phyloP scores from a whole-genome alignment of 2,797 vertebrate genomes.

The Rhabdophis nuchalis region DNA sequence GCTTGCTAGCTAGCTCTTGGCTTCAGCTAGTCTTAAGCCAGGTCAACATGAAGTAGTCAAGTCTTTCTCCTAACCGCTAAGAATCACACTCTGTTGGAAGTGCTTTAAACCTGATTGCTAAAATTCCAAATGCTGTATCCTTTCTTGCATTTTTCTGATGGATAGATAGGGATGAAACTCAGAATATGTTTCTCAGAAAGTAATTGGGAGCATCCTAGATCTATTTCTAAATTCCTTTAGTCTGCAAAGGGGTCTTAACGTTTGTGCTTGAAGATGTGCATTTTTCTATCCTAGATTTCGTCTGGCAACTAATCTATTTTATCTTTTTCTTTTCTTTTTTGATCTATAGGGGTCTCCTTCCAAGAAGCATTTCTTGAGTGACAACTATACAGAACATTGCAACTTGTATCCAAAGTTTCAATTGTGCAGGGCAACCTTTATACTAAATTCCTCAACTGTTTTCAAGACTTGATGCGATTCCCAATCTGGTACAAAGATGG shows the following conservation, averaged over 20 bases:
- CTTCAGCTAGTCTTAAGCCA: neutral
- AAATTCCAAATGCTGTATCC: neutral
- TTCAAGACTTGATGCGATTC: neutral
- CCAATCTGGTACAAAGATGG: neutral
- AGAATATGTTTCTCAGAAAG: neutral
- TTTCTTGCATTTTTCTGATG: neutral
- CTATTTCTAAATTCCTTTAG: neutral
- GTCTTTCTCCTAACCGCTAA: neutral
- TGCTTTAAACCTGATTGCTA: neutral
- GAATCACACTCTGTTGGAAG: neutral
- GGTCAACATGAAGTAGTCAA: neutral
- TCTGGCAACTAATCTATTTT: slow-evolving; percentile 11
- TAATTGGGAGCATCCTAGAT: neutral
- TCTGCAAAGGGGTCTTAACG: neutral
- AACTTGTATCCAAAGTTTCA: neutral
- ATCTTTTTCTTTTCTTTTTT: neutral
- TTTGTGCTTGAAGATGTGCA: neutral
- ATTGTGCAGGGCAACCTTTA: neutral
- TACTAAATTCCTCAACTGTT: neutral
- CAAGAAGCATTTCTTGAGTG: neutral
- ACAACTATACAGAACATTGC: neutral
- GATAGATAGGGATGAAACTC: neutral
- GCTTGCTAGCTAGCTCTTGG: neutral
- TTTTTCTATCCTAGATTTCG: neutral
- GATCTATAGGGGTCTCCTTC: neutral